These are phyloP conservation scores for Molossus molossus DNA, from an alignment of 2,797 vertebrate genomes.

Conservation along the genomic window DNA sequence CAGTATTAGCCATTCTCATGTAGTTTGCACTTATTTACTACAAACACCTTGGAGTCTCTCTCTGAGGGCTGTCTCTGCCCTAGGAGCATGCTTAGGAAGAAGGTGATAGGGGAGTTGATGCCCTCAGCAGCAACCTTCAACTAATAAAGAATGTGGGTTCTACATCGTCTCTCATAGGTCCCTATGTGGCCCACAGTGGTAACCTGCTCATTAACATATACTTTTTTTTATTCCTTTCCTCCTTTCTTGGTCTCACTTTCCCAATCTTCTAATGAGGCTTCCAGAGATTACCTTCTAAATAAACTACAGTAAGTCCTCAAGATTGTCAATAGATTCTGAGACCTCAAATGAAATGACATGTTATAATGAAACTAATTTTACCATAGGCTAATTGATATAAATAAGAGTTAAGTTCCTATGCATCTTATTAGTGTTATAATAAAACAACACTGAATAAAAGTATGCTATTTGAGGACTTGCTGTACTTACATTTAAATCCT, in stretches of 20 bases:
- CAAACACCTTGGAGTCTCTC: not conserved
- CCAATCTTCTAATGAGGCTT: not conserved
- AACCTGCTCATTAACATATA: too few relatives aligned
- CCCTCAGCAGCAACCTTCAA: not conserved
- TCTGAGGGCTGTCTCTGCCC: not conserved
- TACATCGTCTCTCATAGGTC: not conserved
- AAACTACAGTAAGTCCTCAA: not conserved
- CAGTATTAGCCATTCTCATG: not conserved
- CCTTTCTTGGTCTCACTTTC: not conserved
- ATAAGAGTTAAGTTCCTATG: not conserved
- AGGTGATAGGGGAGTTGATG: not conserved
- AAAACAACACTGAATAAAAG: not conserved
- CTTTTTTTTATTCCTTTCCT: not conserved
- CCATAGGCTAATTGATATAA: not conserved
- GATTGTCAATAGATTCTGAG: not conserved
- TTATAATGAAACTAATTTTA: not conserved
- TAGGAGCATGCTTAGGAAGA: not conserved
- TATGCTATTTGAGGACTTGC: not conserved
- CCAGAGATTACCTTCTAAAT: not conserved
- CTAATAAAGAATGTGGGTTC: not conserved
- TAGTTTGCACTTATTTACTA: not conserved
- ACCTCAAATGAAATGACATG: not conserved
- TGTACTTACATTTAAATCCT: not conserved
- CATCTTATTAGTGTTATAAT: not conserved
- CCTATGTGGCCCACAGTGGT: not conserved